Base-by-base conservation (phyloP, 2,888 invertebrate genomes). In the Diadegma fenestrale region DNA sequence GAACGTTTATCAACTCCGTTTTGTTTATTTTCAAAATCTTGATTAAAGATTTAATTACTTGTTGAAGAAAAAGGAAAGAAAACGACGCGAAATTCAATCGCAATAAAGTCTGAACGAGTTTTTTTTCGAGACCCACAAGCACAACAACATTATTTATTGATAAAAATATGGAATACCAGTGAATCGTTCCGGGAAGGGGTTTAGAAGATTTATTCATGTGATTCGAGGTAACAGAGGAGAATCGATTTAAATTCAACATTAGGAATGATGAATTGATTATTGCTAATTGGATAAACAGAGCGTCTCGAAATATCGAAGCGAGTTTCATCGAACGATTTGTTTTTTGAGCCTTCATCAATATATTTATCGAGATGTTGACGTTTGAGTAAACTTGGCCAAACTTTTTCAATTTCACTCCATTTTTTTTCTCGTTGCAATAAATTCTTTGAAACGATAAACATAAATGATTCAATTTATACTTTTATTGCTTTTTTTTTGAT, bases 251-350 rank as follows among this genome's bases (percentile, higher is more conserved):
- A 4, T 26, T 4, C 12, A 12, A 58, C 54, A 26, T 58, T 26
- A 58, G 22, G 26, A 58, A 26, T 22, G 54, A 58, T 58, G 19
- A 22, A 54, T 54, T 26, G 54, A 14, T 58, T 58, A 26, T 26
- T 12, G 5, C 22, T 58, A 22, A 26, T 26, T 58, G 22, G 22
- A 54, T 12, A 54, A 54, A 54, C 22, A 54, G 54, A 22, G 22
- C n/a, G n/a, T 12, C 54, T 22, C 54, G 51, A 51, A 51, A 51
- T 51, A 22, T 51, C 8, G 22, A 54, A 22, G 10, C 12, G 54
- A n/a, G n/a, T 54, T 54, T 54, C 54, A 22, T 10, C 22, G 54
- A 54, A 54, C 54, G 54, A 54, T 54, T 54, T 26, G 54, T 58
- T 58, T 26, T 26, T 58, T 1, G 5, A 22, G 0, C 10, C 14